A percentile compares a stretch with the other conserved stretches of the same genome.
These are phyloP conservation scores for Scomber scombrus DNA, from an alignment of 2,113 vertebrate genomes.

Conservation along the genomic window DNA sequence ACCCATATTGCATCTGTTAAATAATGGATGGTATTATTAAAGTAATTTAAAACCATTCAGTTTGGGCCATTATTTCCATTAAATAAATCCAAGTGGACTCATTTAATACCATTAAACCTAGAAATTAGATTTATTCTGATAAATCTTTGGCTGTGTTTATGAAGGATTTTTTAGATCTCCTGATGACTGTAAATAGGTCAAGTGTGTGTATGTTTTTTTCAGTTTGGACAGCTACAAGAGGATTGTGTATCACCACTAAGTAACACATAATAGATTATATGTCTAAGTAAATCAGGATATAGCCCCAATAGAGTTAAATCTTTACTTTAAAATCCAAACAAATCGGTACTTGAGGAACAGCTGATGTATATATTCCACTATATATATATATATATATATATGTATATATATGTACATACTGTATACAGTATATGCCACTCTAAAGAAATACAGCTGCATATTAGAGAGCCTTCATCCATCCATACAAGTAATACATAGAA, in stretches of 20 bases:
- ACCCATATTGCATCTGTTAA: background rate
- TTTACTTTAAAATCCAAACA: background rate
- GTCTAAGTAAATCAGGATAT: background rate
- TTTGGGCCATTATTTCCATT: constrained; percentile 15
- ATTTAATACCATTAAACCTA: constrained; percentile 29
- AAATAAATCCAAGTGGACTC: constrained; percentile 1
- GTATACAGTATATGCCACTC: background rate
- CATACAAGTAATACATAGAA: background rate
- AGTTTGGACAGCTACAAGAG: background rate
- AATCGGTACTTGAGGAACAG: background rate
- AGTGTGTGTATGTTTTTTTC: background rate
- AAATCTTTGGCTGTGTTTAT: constrained; percentile 10
- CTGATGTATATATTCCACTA: background rate
- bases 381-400: background rate
- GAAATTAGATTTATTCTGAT: constrained; percentile 9
- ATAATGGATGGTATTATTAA: background rate
- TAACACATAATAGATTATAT: background rate
- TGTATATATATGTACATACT: background rate
- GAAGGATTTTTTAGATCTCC: background rate
- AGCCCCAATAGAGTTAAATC: background rate
- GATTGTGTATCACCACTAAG: background rate
- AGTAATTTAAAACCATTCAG: constrained; percentile 21
- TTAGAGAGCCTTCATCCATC: background rate
- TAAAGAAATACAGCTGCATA: background rate
- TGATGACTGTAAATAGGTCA: background rate